Base-by-base conservation (phyloP, 37 sponge, comb jelly and placozoan species). In the Beroe forskalii region DNA sequence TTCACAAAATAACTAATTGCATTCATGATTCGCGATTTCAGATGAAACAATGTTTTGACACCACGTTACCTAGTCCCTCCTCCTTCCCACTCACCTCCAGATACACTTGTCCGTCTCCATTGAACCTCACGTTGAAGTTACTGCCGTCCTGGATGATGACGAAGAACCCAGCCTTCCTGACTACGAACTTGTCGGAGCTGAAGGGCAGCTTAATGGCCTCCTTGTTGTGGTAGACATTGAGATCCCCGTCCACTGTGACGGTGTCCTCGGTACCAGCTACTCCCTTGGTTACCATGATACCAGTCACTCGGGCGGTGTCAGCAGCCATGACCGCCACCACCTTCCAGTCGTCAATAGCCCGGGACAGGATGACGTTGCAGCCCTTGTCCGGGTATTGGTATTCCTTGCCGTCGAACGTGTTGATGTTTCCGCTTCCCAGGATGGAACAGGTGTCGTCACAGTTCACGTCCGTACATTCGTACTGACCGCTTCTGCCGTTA, bases 51-150 rank as follows among this genome's bases (percentile, higher is more conserved):
- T n/a, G n/a, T n/a, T n/a, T n/a, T n/a, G n/a, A n/a, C n/a, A n/a
- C n/a, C n/a, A n/a, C n/a, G n/a, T n/a, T n/a, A n/a, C n/a, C n/a
- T n/a, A n/a, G n/a, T n/a, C n/a, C n/a, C n/a, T n/a, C n/a, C n/a
- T n/a, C n/a, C n/a, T n/a, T n/a, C n/a, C n/a, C n/a, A 80, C 55
- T 80, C 23, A 90, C 90, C n/a, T 62, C 41, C 6, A 90, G 23
- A 41, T 62, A 90, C 3, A 64, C 6, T 41, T 90, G 90, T 3
- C 90, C 90, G 90, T 62, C 90, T 20, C 63, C 41, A 40, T 62
- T 90, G 41, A 90, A 37, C 39, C 62, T 14, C 23, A 90, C 31
- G 42, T 38, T 80, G 4, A 80, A 41, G 27, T 27, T 39, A 60
- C 61, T 60, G 6, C 38, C 83, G 67, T 22, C 27, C 24, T 22